These are phyloP conservation scores for Anguilla anguilla DNA, from an alignment of 2,797 vertebrate species.

Conservation along the genomic window DNA sequence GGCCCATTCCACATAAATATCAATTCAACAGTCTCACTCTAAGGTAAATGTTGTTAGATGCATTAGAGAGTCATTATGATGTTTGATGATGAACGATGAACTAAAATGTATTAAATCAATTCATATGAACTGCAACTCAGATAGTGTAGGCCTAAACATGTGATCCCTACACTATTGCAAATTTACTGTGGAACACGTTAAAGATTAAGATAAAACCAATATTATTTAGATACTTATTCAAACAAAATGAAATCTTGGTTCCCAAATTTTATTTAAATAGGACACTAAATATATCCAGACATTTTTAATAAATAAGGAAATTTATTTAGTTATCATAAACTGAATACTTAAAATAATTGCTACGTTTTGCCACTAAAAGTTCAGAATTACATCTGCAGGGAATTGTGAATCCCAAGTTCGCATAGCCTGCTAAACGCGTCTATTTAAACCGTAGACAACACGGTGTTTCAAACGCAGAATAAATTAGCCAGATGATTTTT, in stretches of 20 bases:
- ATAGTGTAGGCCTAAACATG: no score
- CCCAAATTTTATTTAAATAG: not conserved
- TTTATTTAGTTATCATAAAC: not conserved
- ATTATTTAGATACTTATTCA: not conserved
- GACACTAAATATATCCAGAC: not conserved
- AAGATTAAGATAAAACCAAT: not conserved
- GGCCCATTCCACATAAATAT: no score
- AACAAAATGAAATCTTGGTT: not conserved
- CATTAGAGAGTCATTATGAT: no score
- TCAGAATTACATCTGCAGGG: not conserved
- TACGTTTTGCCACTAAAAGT: not conserved
- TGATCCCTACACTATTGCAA: no score
- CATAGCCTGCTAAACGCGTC: not conserved
- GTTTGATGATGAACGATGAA: no score
- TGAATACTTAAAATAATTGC: not conserved
- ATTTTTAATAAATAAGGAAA: not conserved
- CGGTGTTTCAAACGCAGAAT: not conserved
- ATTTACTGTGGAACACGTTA: no score
- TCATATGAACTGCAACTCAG: no score
- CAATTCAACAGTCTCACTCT: no score
- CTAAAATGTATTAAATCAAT: no score
- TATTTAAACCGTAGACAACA: not conserved
- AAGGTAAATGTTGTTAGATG: no score
- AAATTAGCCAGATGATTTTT: not conserved
- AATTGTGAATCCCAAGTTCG: not conserved